Conservation (phyloP, 2,888 invertebrate species). For the Agrotis clavis region DNA sequence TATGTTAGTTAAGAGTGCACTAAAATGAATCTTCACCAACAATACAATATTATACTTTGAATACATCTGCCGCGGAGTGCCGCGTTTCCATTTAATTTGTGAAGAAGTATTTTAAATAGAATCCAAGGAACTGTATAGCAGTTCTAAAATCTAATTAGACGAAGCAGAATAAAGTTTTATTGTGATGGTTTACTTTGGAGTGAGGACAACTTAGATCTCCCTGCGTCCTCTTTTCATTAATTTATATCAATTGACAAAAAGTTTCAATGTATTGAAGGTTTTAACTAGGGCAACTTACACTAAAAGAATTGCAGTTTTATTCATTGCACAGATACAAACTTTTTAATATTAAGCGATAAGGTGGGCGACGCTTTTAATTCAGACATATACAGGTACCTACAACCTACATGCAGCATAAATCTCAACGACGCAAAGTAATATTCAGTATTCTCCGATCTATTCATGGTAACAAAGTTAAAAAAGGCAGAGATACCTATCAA, state of each 20-base stretch:
- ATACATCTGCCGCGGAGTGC: neutral
- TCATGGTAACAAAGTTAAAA: no score
- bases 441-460: no score
- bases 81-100: conserved; percentile 7
- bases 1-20: neutral
- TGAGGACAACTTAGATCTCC: neutral
- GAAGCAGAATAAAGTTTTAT: neutral
- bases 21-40: neutral
- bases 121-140: neutral
- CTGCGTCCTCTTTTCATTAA: neutral
- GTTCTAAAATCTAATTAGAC: conserved; percentile 7
- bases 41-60: conserved; percentile 2
- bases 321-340: no score
- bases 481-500: no score
- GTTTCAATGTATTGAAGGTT: neutral
- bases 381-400: no score
- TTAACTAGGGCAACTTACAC: neutral
- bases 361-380: neutral
- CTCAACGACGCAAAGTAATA: neutral
- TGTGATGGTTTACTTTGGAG: neutral
- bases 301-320: neutral
- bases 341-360: no score
- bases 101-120: conserved; percentile 19
- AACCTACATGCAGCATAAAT: neutral
- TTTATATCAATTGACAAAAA: neutral